A percentile compares a stretch with the other conserved stretches of the same genome.
Evolutionary conservation across 1,140 invertebrate species (phyloP).

Genomic region (Bombus haemorrhoidalis): DNA sequence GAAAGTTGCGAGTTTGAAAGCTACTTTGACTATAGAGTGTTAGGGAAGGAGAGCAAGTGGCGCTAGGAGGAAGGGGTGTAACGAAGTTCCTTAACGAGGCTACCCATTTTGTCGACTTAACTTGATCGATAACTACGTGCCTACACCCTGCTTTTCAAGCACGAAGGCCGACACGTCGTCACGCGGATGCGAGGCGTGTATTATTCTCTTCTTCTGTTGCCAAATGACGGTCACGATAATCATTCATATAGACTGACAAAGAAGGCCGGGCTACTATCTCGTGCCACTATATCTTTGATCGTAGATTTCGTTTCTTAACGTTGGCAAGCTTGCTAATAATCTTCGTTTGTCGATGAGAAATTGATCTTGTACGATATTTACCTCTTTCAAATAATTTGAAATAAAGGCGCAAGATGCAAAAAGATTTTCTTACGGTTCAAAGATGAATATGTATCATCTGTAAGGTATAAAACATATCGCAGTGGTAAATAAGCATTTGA

Average conservation of each 20-base stretch:
- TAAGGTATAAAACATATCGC: too few species aligned
- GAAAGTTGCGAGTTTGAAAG: slow-evolving; percentile 78
- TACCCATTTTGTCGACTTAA: slow-evolving; percentile 75
- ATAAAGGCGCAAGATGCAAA: not conserved
- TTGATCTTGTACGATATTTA: not conserved
- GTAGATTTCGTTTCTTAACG: too few species aligned
- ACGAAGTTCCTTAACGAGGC: slow-evolving; percentile 78
- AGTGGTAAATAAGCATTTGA: not conserved
- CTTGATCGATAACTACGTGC: slow-evolving; percentile 76
- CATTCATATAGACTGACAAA: not conserved
- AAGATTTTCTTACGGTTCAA: not conserved
- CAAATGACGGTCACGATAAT: slow-evolving; percentile 18
- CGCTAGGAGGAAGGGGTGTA: slow-evolving; percentile 53
- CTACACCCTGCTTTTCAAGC: slow-evolving; percentile 63
- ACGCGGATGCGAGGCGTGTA: slow-evolving; percentile 52
- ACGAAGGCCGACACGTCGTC: slow-evolving; percentile 60
- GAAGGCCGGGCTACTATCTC: too few species aligned
- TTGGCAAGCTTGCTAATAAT: not conserved
- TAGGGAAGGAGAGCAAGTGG: slow-evolving; percentile 47
- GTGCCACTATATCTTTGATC: too few species aligned
- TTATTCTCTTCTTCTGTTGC: slow-evolving; percentile 54
- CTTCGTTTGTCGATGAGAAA: rapidly evolving
- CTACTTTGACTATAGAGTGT: slow-evolving; percentile 71
- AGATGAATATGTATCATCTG: not conserved
- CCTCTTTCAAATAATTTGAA: too few species aligned